These are phyloP conservation scores for Patella caerulea DNA, from an alignment of 2,888 invertebrate genomes.

Conservation along the genomic window DNA sequence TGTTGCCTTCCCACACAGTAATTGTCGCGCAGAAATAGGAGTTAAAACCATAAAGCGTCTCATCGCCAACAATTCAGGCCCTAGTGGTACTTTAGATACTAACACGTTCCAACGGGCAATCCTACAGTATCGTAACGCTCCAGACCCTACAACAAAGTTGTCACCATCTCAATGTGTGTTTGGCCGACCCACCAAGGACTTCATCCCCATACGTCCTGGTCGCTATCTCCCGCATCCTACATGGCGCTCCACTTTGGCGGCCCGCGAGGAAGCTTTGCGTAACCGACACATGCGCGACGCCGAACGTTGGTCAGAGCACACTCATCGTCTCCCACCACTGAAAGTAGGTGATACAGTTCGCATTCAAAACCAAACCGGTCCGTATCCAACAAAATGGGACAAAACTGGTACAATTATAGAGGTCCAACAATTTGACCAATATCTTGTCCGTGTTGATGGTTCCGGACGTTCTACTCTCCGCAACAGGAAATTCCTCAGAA, in stretches of 20 bases:
- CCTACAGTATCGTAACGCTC: constrained; percentile 43
- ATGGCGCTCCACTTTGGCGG: constrained; percentile 38
- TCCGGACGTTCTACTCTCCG: constrained; percentile 27
- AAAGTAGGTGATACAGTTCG: constrained; percentile 40
- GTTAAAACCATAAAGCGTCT: constrained; percentile 53
- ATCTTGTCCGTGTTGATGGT: constrained; percentile 17
- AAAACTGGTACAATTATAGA: constrained; percentile 45
- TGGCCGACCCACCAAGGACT: constrained; percentile 25
- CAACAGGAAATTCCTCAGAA: constrained; percentile 34
- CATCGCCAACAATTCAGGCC: constrained; percentile 47
- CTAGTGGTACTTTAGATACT: constrained; percentile 45
- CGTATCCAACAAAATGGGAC: constrained; percentile 49
- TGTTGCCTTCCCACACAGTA: constrained; percentile 49
- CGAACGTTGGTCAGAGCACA: no score
- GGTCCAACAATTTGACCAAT: no score
- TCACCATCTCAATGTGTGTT: constrained; percentile 5
- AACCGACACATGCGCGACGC: constrained; percentile 38
- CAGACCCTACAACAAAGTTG: neutral
- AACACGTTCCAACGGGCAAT: constrained; percentile 44
- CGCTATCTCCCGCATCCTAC: neutral
- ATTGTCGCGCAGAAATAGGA: constrained; percentile 49
- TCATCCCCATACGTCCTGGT: constrained; percentile 10
- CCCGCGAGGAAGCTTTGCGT: constrained; percentile 43
- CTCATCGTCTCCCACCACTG: no score
- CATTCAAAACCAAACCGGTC: constrained; percentile 47